Percentiles rank a stretch among this genome's conserved stretches.
Evolutionary conservation across 1,140 invertebrate species (phyloP).

Genomic region (Dysdera silvatica): DNA sequence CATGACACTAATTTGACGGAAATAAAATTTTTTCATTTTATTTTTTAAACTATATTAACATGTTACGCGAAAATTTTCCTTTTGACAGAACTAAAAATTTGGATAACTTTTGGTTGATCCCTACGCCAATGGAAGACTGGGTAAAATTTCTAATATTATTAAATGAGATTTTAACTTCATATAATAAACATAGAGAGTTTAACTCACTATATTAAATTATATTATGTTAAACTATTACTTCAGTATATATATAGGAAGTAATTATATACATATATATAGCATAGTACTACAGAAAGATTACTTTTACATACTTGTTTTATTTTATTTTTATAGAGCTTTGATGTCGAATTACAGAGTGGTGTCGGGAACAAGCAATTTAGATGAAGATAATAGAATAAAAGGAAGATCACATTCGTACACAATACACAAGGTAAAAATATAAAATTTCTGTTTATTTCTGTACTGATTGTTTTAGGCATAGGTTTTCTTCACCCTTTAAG

Average conservation of each 20-base stretch:
- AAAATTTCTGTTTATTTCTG: not conserved
- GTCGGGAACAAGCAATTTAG: conserved; percentile 15
- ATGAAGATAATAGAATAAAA: conserved; percentile 26
- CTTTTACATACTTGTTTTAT: not conserved
- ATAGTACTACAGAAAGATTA: not conserved
- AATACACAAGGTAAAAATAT: conserved; percentile 20
- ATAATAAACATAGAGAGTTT: not conserved
- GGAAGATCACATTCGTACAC: not conserved
- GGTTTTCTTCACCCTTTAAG: not conserved
- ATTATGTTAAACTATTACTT: not conserved
- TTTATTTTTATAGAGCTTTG: conserved; percentile 7
- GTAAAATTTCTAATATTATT: not conserved
- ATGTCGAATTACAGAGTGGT: conserved; percentile 24
- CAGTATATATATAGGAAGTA: not conserved
- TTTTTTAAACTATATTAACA: no score
- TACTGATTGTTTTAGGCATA: not conserved
- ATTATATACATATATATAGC: not conserved
- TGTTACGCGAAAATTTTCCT: no score
- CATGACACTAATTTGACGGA: no score
- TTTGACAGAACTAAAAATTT: no score
- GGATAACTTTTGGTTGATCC: no score
- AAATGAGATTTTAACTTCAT: not conserved
- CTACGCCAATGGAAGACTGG: no score
- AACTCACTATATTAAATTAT: not conserved
- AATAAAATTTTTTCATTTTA: no score